phyloP scores from a whole-genome alignment of 2,113 vertebrate genomes.

The Phyllopteryx taeniolatus region DNA sequence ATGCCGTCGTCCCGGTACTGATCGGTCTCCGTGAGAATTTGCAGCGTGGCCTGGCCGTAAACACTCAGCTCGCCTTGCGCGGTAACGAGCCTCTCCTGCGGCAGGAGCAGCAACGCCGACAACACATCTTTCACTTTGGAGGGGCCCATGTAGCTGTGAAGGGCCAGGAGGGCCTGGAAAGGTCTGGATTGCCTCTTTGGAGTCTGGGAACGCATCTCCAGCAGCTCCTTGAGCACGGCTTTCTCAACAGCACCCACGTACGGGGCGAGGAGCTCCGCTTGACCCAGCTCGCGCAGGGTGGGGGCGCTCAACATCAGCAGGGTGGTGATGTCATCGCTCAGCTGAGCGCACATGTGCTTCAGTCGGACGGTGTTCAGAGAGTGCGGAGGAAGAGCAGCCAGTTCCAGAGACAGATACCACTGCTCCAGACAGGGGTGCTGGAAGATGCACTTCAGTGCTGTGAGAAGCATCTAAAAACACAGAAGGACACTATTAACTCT shows the following conservation, averaged over 20 bases:
- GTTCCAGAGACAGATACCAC: constrained; percentile 89
- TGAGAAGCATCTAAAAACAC: constrained; percentile 72
- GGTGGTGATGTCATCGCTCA: constrained; percentile 70
- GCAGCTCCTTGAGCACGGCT: constrained; percentile 77
- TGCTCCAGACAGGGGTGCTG: constrained; percentile 81
- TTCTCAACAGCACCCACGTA: constrained; percentile 73
- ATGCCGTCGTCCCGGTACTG: constrained; percentile 43
- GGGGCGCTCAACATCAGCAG: constrained; percentile 73
- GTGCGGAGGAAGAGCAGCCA: constrained; percentile 72
- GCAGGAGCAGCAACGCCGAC: constrained; percentile 78
- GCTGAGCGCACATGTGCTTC: constrained; percentile 75
- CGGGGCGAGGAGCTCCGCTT: constrained; percentile 55
- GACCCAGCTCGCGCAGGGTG: constrained; percentile 50
- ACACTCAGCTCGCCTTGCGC: constrained; percentile 64
- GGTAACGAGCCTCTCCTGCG: constrained; percentile 68
- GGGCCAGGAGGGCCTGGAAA: constrained; percentile 75
- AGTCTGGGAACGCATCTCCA: neutral
- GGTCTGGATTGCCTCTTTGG: constrained; percentile 54
- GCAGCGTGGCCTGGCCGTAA: constrained; percentile 77
- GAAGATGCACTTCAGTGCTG: constrained; percentile 74
- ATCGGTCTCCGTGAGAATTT: constrained; percentile 73
- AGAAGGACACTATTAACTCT: neutral
- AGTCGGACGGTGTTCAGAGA: constrained; percentile 76
- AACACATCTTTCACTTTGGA: constrained; percentile 73
- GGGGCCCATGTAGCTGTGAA: constrained; percentile 78